A percentile compares a stretch with the other conserved stretches of the same genome.
These are phyloP conservation scores for Pentalonia nigronervosa DNA, from an alignment of 1,140 invertebrate species.

Conservation along the genomic window DNA sequence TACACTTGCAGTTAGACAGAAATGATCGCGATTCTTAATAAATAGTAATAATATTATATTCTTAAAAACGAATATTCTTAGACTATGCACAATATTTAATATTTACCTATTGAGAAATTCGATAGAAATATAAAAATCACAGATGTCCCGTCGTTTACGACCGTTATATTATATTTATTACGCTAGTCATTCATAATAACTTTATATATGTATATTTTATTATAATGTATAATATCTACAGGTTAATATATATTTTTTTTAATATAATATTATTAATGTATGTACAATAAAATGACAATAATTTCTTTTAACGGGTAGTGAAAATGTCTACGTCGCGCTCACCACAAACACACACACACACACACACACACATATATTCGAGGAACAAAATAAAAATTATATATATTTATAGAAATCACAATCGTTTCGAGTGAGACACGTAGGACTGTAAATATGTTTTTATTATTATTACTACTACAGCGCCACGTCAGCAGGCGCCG, in stretches of 20 bases:
- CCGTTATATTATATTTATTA: neutral
- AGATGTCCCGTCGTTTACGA: neutral
- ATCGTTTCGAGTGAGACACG: neutral
- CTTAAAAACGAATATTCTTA: neutral
- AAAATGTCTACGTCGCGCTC: neutral
- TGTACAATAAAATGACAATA: neutral
- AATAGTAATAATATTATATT: neutral
- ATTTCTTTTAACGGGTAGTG: neutral
- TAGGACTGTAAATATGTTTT: neutral
- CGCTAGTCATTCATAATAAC: neutral
- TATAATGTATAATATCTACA: too few species aligned
- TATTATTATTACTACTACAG: neutral
- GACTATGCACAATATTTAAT: neutral
- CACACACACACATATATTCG: neutral
- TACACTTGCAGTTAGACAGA: neutral
- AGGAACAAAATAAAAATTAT: neutral
- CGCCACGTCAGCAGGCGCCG: conserved; percentile 34
- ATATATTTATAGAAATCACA: neutral
- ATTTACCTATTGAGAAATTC: neutral
- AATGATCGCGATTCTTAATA: neutral
- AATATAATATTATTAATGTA: neutral
- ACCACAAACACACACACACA: neutral
- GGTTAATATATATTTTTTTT: too few species aligned
- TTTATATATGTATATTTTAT: too few species aligned
- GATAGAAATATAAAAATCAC: conserved; percentile 23